Base-by-base conservation (phyloP, 2,888 invertebrate genomes). In the Dasysyrphus albostriatus region DNA sequence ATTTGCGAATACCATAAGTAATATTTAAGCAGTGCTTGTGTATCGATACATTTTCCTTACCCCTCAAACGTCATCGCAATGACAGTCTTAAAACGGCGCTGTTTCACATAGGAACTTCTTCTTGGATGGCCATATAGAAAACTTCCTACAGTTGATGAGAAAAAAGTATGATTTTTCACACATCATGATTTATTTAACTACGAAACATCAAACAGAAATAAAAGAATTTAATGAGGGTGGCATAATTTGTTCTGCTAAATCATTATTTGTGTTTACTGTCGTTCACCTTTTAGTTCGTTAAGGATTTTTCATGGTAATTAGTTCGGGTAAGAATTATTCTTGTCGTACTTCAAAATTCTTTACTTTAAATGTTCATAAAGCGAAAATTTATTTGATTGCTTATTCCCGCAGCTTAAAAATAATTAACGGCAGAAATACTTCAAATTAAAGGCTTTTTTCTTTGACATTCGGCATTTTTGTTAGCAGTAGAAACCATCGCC, bases 181-280 rank as follows among this genome's bases (percentile, higher is more conserved):
- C 54, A 54, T 54, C n/a, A n/a, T 32, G 29, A n/a, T 32, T 8
- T 54, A n/a, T 32, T 29, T 32, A 54, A 32, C 8, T 54, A 54
- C 29, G 5, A 54, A 54, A 32, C n/a, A 54, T 54, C n/a, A 54
- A 54, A 54, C 37, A 37, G 6, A 58, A 16, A 9, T 58, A 37
- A 10, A 58, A 34, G 8, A 59, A 59, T 37, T 39, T 59, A 39
- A 59, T 59, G 39, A 59, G 59, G 19, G 19, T 59, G 39, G 19
- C 1, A 39, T 12, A 59, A 37, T 59, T 59, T 19, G 37, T 59
- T 59, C 39, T 59, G 59, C 59, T 39, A 37, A 37, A 37, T 39
- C 19, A 59, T 59, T 37, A 58, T 16, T 8, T 59, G 7, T 54
- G 54, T 5, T 29, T 32, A n/a, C 19, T 59, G 19, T 14, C 12